Percentiles rank a stretch among this genome's conserved stretches.
Conservation (phyloP, 2,113 vertebrate species). For the Urocolius indicus region DNA sequence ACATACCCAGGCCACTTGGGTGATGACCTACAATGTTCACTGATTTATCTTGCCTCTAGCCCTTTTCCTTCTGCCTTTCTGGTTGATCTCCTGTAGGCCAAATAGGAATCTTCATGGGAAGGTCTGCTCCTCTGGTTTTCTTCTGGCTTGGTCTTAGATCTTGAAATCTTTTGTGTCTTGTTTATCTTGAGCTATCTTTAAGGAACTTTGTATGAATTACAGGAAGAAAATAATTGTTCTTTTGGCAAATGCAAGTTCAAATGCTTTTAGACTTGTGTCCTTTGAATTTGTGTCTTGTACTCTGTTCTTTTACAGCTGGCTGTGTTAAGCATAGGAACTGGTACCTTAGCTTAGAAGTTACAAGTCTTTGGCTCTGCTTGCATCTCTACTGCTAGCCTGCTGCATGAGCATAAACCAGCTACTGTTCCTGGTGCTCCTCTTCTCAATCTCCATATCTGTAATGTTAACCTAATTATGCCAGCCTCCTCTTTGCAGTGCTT, state of each 20-base stretch:
- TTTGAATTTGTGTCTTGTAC: background rate
- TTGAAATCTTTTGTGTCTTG: background rate
- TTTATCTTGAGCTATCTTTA: background rate
- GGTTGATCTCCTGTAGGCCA: background rate
- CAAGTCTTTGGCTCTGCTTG: background rate
- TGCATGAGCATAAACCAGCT: background rate
- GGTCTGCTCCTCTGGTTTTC: background rate
- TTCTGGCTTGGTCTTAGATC: background rate
- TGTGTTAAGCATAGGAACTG: background rate
- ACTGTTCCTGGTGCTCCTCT: background rate
- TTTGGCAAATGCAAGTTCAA: background rate
- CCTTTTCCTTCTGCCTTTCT: background rate
- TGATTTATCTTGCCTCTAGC: background rate
- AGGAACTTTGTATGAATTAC: background rate
- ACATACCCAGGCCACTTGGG: rapidly evolving
- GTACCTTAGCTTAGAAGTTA: background rate
- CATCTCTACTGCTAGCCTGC: background rate
- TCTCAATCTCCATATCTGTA: background rate
- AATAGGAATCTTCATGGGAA: background rate
- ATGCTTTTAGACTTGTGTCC: background rate
- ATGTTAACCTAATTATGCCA: background rate
- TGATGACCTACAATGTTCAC: background rate
- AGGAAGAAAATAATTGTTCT: background rate
- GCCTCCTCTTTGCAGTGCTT: background rate
- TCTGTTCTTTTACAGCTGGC: background rate